Conservation (phyloP, 2,888 invertebrate species). For the Caenorhabditis sinica region DNA sequence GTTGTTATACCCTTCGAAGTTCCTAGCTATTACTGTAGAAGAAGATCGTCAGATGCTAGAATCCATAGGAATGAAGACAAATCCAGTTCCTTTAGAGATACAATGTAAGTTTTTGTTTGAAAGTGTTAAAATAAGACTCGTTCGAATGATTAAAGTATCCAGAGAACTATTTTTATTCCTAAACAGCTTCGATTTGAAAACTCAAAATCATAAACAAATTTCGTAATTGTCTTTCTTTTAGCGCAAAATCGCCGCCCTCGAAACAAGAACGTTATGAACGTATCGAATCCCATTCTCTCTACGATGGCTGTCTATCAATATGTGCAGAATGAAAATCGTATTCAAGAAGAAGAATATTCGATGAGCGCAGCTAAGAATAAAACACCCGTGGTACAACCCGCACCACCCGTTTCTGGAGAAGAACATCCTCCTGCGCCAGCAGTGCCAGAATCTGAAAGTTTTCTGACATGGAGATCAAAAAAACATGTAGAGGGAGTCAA, state of each 20-base stretch:
- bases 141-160: too few relatives aligned
- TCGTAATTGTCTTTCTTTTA: constrained; percentile 9
- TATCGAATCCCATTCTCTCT: constrained; percentile 29
- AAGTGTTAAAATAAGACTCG: not conserved
- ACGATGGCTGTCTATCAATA: constrained; percentile 38
- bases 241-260: constrained; percentile 48
- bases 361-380: not conserved
- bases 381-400: too few relatives aligned
- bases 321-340: not conserved
- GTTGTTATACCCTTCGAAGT: constrained; percentile 96
- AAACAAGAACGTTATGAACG: constrained; percentile 45
- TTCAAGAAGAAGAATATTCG: not conserved
- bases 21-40: constrained; percentile 93
- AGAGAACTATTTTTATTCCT: too few relatives aligned
- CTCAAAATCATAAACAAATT: not conserved
- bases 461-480: not conserved
- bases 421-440: too few relatives aligned
- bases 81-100: constrained; percentile 76
- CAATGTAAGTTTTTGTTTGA: constrained; percentile 19
- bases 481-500: too few relatives aligned
- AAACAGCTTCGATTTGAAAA: too few relatives aligned
- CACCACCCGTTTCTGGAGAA: too few relatives aligned
- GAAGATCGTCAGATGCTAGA: constrained; percentile 85
- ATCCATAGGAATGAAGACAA: constrained; percentile 32
- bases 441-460: not conserved